phyloP scores from a whole-genome alignment of 2,113 vertebrate species.

The Oryzias javanicus region DNA sequence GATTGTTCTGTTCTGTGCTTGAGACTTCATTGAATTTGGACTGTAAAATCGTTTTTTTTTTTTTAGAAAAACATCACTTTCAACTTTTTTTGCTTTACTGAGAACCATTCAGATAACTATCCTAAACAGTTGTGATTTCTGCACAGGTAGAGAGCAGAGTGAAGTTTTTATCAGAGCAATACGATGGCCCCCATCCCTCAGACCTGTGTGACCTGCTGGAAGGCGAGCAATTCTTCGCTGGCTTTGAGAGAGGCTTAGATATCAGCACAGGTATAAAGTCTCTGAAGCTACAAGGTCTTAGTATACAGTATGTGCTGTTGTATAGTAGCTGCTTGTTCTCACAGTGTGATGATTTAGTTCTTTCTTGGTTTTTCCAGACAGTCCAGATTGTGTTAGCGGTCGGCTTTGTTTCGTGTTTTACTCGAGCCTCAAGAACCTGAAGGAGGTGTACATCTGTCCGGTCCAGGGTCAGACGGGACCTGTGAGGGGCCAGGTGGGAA shows the following conservation, averaged over 20 bases:
- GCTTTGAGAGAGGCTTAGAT: slow-evolving; percentile 90
- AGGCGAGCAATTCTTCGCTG: slow-evolving; percentile 95
- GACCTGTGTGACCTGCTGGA: slow-evolving; percentile 93
- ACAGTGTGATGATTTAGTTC: background rate
- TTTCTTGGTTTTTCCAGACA: slow-evolving; percentile 74
- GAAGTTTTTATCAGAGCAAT: slow-evolving; percentile 80
- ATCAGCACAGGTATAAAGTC: slow-evolving; percentile 82
- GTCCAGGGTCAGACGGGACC: slow-evolving; percentile 75
- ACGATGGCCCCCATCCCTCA: slow-evolving; percentile 92
- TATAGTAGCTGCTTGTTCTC: background rate
- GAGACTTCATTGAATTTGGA: background rate
- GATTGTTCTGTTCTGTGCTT: background rate
- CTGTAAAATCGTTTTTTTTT: background rate
- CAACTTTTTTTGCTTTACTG: background rate
- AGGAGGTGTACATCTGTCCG: slow-evolving; percentile 90
- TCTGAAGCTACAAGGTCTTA: background rate
- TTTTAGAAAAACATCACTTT: too few relatives aligned
- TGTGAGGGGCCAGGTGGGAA: slow-evolving; percentile 90
- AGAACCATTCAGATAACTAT: too few relatives aligned
- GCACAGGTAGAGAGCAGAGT: slow-evolving; percentile 82
- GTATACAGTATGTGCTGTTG: slow-evolving; percentile 3
- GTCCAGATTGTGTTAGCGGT: slow-evolving; percentile 87
- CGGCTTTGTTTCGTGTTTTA: slow-evolving; percentile 90
- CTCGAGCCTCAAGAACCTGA: slow-evolving; percentile 91
- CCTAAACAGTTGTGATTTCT: slow-evolving; percentile 2